These are phyloP conservation scores for Tyto alba DNA, from an alignment of 2,113 vertebrate genomes.

Conservation along the genomic window DNA sequence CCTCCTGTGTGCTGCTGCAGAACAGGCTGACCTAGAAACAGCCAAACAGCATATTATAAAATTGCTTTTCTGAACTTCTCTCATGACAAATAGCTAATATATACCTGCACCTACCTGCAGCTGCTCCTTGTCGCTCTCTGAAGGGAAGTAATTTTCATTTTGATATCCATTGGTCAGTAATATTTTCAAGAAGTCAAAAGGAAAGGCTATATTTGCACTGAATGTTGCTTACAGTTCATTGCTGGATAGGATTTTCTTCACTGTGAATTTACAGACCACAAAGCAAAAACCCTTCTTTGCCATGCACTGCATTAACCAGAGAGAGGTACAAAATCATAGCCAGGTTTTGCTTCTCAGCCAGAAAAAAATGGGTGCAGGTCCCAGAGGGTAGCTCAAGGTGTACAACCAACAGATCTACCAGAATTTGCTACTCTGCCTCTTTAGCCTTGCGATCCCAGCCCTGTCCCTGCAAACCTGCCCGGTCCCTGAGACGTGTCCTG, in stretches of 20 bases:
- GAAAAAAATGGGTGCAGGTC: not conserved
- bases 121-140: not conserved
- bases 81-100: not conserved
- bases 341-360: not conserved
- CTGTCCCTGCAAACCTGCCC: not conserved
- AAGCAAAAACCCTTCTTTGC: not conserved
- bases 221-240: not conserved
- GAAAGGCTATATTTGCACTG: slow-evolving; percentile 19
- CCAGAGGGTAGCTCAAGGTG: not conserved
- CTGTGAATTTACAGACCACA: not conserved
- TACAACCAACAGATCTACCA: not conserved
- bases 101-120: not conserved
- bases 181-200: not conserved
- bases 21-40: slow-evolving; percentile 60
- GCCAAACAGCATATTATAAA: not conserved
- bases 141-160: not conserved
- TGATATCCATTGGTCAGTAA: not conserved
- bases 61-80: not conserved
- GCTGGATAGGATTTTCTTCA: not conserved
- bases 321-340: not conserved
- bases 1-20: not conserved
- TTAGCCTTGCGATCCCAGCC: not conserved
- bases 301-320: not conserved
- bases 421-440: not conserved
- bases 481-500: not conserved